These are phyloP conservation scores for Drosophila maculinotata DNA, from an alignment of 2,888 invertebrate species.

Conservation along the genomic window DNA sequence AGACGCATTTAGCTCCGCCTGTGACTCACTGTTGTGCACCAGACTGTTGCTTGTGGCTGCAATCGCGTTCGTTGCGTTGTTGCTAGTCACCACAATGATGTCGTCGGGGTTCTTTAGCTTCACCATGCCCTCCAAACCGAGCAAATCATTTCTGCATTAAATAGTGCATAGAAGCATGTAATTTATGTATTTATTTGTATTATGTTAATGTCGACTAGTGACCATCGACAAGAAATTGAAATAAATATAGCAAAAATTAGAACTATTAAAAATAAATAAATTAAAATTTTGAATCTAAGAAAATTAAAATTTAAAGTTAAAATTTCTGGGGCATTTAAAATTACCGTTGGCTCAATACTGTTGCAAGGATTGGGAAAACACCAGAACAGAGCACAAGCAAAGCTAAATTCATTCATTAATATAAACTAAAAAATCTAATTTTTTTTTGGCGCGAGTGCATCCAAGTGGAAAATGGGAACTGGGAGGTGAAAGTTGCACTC, in stretches of 20 bases:
- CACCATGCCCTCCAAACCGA: conserved; percentile 90
- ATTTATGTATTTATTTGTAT: conserved; percentile 32
- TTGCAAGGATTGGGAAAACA: too few species aligned
- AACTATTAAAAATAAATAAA: too few species aligned
- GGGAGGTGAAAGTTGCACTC: conserved; percentile 68
- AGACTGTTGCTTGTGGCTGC: conserved; percentile 40
- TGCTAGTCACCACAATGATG: conserved; percentile 84
- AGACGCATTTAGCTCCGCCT: conserved; percentile 83
- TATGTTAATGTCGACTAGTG: too few species aligned
- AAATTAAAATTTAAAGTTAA: too few species aligned
- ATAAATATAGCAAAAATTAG: too few species aligned
- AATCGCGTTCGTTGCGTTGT: conserved; percentile 34
- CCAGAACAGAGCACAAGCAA: too few species aligned
- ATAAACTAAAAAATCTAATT: neutral
- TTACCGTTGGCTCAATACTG: too few species aligned
- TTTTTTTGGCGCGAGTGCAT: conserved; percentile 54
- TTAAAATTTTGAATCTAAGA: too few species aligned
- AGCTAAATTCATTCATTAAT: too few species aligned
- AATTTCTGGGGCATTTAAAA: too few species aligned
- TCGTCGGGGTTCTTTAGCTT: conserved; percentile 90
- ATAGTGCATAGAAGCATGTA: too few species aligned
- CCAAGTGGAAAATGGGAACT: conserved; percentile 74
- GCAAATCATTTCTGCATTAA: conserved; percentile 88
- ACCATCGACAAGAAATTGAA: too few species aligned
- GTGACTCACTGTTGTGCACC: conserved; percentile 80